phyloP scores from a whole-genome alignment of 2,797 vertebrate species.

The Periophthalmus magnuspinnatus region DNA sequence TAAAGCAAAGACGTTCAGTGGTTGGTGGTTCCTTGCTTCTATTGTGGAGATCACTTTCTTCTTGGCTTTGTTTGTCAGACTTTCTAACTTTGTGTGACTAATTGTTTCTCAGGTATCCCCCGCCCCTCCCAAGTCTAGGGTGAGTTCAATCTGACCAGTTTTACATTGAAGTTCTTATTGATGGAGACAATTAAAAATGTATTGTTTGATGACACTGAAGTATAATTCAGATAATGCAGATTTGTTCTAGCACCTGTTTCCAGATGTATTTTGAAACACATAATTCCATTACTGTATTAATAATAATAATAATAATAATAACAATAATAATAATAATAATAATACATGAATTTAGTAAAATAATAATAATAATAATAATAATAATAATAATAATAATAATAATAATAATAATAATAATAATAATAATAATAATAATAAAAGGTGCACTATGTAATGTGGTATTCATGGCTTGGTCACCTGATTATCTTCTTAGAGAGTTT shows the following conservation, averaged over 20 bases:
- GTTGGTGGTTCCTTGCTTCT: not conserved
- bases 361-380: too few species aligned
- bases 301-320: too few species aligned
- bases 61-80: constrained; percentile 23
- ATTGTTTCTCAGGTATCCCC: constrained; percentile 87
- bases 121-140: constrained; percentile 93
- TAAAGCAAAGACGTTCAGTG: too few species aligned
- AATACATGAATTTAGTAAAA: too few species aligned
- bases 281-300: too few species aligned
- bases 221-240: not conserved
- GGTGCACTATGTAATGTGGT: too few species aligned
- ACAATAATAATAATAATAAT: too few species aligned
- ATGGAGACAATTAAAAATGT: not conserved
- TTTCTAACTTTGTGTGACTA: constrained; percentile 45
- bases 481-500: too few species aligned
- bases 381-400: too few species aligned
- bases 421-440: too few species aligned
- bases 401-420: too few species aligned
- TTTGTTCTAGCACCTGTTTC: not conserved
- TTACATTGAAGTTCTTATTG: not conserved
- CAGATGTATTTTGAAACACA: not conserved
- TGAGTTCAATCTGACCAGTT: constrained; percentile 68
- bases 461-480: too few species aligned
- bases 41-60: constrained; percentile 19
- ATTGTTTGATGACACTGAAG: not conserved